A percentile compares a stretch with the other conserved stretches of the same genome.
These are phyloP conservation scores for Galaxea fascicularis DNA, from an alignment of 92 coral and sea anemone species.

Conservation along the genomic window DNA sequence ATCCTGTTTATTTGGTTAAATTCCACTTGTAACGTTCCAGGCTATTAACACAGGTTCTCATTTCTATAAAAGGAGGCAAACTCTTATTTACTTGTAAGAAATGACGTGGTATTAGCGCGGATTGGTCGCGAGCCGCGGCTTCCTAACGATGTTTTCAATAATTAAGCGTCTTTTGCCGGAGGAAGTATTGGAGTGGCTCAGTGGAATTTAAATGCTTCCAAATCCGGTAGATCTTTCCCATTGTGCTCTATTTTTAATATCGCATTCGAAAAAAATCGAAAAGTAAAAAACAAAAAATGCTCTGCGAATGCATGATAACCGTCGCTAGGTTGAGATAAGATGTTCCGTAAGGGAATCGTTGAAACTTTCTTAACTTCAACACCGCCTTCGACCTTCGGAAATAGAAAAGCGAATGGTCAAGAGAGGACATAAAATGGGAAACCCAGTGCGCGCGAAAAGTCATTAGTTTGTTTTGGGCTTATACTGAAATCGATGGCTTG, in stretches of 20 bases:
- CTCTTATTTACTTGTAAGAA: neutral
- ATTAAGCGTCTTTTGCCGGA: neutral
- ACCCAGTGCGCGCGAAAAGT: too few relatives aligned
- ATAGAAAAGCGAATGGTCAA: too few relatives aligned
- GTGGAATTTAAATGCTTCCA: neutral
- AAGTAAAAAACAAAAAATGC: neutral
- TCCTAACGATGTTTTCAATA: neutral
- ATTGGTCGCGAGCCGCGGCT: constrained; percentile 1
- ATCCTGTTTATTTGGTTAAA: neutral
- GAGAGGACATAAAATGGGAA: too few relatives aligned
- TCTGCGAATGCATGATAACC: neutral
- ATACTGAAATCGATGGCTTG: too few relatives aligned
- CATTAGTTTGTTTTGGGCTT: too few relatives aligned
- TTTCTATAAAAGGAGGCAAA: neutral
- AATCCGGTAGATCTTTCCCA: neutral
- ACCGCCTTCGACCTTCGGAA: too few relatives aligned
- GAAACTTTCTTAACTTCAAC: too few relatives aligned
- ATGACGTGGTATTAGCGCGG: neutral
- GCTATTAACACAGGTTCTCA: neutral
- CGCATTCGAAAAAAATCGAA: neutral
- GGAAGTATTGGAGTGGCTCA: neutral
- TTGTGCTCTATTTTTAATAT: neutral
- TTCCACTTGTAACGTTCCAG: neutral
- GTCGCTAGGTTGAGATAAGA: too few relatives aligned
- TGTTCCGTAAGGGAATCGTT: too few relatives aligned